These are phyloP conservation scores for Drosophila kurseongensis DNA, from an alignment of 1,140 invertebrate species.

Conservation along the genomic window DNA sequence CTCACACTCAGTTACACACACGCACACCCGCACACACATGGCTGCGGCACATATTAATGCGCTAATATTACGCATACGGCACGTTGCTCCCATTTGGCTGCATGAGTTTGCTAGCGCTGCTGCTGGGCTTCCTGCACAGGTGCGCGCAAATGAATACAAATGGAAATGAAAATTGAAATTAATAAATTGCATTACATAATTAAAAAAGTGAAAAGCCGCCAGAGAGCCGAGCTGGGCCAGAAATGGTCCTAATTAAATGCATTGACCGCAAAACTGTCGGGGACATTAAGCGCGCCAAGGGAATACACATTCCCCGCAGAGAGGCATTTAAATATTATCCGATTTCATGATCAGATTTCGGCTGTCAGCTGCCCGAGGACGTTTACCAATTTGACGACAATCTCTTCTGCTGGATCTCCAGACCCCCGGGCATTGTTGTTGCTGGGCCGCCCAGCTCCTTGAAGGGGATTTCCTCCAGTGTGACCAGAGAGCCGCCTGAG, in stretches of 20 bases:
- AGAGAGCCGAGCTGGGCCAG: background rate
- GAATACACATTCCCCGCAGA: background rate
- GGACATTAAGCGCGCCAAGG: background rate
- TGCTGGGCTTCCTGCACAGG: conserved; percentile 32
- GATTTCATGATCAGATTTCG: conserved; percentile 37
- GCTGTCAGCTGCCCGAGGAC: conserved; percentile 19
- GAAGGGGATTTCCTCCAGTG: background rate
- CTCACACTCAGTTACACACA: background rate
- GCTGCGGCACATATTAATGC: conserved; percentile 58
- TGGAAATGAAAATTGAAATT: conserved; percentile 53
- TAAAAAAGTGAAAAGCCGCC: conserved; percentile 19
- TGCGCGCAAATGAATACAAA: conserved; percentile 48
- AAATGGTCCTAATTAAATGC: conserved; percentile 24
- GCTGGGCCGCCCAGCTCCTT: background rate
- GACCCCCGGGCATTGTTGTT: background rate
- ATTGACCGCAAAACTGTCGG: conserved; percentile 32
- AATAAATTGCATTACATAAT: conserved; percentile 57
- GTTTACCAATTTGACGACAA: conserved; percentile 29
- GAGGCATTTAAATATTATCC: conserved; percentile 30
- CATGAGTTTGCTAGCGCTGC: background rate
- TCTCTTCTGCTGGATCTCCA: conserved; percentile 17
- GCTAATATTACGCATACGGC: conserved; percentile 67
- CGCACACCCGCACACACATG: conserved; percentile 4
- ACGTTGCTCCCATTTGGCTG: conserved; percentile 36
- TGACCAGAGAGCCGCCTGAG: conserved; percentile 3